phyloP scores from a whole-genome alignment of 2,113 vertebrate genomes.

The Burhinus bistriatus region DNA sequence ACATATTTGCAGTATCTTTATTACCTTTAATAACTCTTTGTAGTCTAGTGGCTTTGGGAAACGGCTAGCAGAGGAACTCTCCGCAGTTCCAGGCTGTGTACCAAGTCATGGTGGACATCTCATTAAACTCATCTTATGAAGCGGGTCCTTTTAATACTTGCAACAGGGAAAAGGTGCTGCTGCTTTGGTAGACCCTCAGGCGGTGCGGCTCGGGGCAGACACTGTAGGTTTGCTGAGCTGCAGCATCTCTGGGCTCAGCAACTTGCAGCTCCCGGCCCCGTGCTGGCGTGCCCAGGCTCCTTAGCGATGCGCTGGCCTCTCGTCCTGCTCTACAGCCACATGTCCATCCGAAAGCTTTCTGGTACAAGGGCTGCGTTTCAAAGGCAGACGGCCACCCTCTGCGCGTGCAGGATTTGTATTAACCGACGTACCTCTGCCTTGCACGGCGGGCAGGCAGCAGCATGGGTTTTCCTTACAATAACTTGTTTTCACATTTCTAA shows the following conservation, averaged over 20 bases:
- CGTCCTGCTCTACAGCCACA: accelerated
- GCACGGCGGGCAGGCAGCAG: neutral
- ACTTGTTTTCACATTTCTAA: neutral
- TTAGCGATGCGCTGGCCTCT: too few species aligned
- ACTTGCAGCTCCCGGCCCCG: neutral
- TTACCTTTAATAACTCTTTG: neutral
- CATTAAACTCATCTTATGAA: neutral
- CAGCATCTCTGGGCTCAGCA: neutral
- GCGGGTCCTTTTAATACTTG: neutral
- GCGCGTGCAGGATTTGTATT: neutral
- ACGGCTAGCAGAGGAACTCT: neutral
- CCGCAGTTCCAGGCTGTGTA: neutral
- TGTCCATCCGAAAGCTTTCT: accelerated
- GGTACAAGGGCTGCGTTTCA: too few species aligned
- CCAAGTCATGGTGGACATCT: neutral
- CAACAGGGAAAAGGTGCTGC: too few species aligned
- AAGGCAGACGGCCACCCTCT: too few species aligned
- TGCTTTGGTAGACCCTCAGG: accelerated
- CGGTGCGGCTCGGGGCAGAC: neutral
- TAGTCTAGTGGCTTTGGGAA: neutral
- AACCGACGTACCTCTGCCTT: neutral
- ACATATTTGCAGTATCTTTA: neutral
- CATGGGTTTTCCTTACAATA: accelerated
- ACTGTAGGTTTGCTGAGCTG: neutral
- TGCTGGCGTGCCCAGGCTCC: neutral